Conservation (phyloP, 92 coral and sea anemone species). For the Epizoanthus ramosus region DNA sequence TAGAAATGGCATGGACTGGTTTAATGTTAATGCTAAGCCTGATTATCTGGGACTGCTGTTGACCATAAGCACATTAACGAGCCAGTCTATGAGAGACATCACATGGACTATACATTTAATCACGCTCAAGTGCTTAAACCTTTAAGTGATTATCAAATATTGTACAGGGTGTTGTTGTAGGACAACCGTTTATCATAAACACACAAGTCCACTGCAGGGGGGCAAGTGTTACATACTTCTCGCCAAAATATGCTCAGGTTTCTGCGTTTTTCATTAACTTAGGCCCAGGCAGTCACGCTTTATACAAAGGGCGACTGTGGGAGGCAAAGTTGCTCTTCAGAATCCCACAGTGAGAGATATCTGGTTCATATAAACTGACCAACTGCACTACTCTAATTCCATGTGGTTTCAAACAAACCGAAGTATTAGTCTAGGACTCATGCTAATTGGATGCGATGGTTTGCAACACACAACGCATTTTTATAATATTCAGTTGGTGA, state of each 20-base stretch:
- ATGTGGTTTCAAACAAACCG: conserved; percentile 27
- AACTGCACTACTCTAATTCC: background rate
- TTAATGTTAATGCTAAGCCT: background rate
- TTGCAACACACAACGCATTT: conserved; percentile 2
- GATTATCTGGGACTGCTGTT: background rate
- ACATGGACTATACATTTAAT: background rate
- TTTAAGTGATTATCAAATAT: conserved; percentile 28
- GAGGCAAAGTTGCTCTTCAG: conserved; percentile 1
- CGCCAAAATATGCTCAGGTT: background rate
- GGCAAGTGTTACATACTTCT: background rate
- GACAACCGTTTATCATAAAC: conserved; percentile 49
- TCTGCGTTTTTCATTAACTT: conserved; percentile 17
- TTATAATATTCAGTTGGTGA: background rate
- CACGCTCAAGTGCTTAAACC: conserved; percentile 1
- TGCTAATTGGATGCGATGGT: background rate
- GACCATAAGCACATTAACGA: background rate
- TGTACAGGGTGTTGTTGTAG: conserved; percentile 32
- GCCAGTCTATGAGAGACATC: background rate
- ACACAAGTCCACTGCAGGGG: conserved; percentile 44
- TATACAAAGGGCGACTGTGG: conserved; percentile 11
- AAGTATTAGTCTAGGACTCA: conserved; percentile 2
- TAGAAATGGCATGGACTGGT: no score
- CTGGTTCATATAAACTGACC: conserved; percentile 12
- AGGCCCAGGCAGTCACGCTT: conserved; percentile 24
- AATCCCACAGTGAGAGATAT: background rate